Evolutionary conservation across 2,797 vertebrate genomes (phyloP).

Genomic region (Enteromius unitaeniatus): DNA sequence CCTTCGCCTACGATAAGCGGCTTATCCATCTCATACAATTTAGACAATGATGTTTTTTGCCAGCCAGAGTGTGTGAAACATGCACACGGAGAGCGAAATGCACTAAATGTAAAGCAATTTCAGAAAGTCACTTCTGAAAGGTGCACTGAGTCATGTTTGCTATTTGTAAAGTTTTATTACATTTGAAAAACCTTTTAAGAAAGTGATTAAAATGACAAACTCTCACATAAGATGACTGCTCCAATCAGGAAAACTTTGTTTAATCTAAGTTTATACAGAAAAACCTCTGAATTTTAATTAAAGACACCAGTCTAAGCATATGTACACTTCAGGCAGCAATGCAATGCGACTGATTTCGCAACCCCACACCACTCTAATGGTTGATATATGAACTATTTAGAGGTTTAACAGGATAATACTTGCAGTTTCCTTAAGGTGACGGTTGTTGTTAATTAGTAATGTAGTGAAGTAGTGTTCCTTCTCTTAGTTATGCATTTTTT

Average conservation of each 20-base stretch:
- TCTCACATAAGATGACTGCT: background rate
- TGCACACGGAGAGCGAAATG: constrained; percentile 2
- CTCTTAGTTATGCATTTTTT: background rate
- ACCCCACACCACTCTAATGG: background rate
- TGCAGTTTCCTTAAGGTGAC: background rate
- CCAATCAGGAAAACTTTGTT: background rate
- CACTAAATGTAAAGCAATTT: background rate
- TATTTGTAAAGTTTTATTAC: background rate
- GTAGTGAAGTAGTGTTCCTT: background rate
- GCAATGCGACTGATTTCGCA: background rate
- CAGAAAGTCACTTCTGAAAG: background rate
- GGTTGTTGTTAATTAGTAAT: background rate
- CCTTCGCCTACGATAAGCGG: constrained; percentile 53
- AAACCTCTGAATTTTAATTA: background rate
- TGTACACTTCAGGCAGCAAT: background rate
- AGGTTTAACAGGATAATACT: background rate
- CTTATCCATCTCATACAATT: constrained; percentile 49
- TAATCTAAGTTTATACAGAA: background rate
- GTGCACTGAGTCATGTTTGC: background rate
- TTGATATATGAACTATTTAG: background rate
- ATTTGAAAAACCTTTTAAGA: background rate
- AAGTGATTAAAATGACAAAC: background rate
- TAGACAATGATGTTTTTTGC: constrained; percentile 41
- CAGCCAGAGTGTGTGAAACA: background rate
- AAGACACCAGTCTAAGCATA: background rate